These are phyloP conservation scores for Ageneiosus marmoratus DNA, from an alignment of 2,113 vertebrate species.

Conservation along the genomic window DNA sequence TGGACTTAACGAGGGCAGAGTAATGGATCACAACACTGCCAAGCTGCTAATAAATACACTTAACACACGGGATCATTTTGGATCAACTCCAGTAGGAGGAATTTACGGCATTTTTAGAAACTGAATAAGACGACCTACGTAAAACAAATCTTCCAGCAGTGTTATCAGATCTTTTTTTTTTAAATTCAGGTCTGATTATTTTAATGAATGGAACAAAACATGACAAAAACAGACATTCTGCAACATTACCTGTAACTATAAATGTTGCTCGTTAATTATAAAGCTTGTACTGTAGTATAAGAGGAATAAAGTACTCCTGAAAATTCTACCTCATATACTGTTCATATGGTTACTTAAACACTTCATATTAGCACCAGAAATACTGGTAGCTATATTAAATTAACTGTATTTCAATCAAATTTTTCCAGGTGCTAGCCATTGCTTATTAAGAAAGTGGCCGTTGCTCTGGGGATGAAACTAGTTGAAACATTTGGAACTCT, in stretches of 20 bases:
- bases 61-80: not conserved
- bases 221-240: not conserved
- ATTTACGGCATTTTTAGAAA: not conserved
- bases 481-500: not conserved
- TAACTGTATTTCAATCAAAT: not conserved
- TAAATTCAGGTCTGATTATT: no score
- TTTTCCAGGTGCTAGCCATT: not conserved
- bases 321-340: not conserved
- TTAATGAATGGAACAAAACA: not conserved
- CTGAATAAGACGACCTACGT: not conserved
- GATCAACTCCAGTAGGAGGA: not conserved
- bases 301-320: no score
- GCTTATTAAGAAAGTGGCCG: not conserved
- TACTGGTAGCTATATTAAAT: not conserved
- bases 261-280: no score
- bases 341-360: not conserved
- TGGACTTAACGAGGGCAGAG: slow-evolving; percentile 5
- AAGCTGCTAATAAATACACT: slow-evolving; percentile 17
- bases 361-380: not conserved
- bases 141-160: not conserved
- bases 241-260: not conserved
- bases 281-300: no score
- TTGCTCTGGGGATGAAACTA: not conserved
- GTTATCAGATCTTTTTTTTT: not conserved
- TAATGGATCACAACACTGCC: not conserved